Evolutionary conservation across 2,888 invertebrate species (phyloP), one percentile per base, ranked within the genome.

Genomic region (Drosophila hawaiiensis): DNA sequence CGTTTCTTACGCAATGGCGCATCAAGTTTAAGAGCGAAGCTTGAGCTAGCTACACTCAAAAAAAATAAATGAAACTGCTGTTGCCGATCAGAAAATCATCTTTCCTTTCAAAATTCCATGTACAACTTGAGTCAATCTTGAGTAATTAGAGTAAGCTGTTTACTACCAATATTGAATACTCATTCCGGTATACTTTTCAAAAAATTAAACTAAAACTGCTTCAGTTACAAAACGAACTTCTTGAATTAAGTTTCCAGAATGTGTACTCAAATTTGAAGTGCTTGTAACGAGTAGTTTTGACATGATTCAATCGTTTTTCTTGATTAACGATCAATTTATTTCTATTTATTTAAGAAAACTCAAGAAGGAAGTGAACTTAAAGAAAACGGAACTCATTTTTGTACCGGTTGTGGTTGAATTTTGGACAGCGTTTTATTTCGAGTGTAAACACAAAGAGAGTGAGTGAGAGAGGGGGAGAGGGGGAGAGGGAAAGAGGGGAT

Each of bases 1-100:
- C 29, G 63, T 54, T 50, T 49, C 79, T 77, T 66, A 78, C 80
- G 77, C 75, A 78, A 78, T 78, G 80, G 66, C 78, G 77, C 77
- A 78, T 80, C 80, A 68, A 72, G 65, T 64, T 72, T 56, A 58
- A 50, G 62, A 62, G 29, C n/a, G 12, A 58, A 22, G 22, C 43
- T 7, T 9, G 6, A 10, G 6, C 31, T 9, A 29, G 28, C 28
- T 56, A 39, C 56, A 56, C 56, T 39, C 14, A 29, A 4, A n/a
- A n/a, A n/a, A 56, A 56, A 56, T 28, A 19, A 19, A 4, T 3
- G 1, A 10, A 10, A 3, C 37, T 37, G 7, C 7, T 37, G 6
- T 14, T 31, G 43, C 5, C 2, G 7, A 4, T 22, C 22, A 22
- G 9, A 31, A 43, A 43, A 12, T 43, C 22, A 22, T 22, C 47